A percentile compares a stretch with the other conserved stretches of the same genome.
Conservation (phyloP, 2,113 vertebrate species). For the Melanerpes aurifrons region DNA sequence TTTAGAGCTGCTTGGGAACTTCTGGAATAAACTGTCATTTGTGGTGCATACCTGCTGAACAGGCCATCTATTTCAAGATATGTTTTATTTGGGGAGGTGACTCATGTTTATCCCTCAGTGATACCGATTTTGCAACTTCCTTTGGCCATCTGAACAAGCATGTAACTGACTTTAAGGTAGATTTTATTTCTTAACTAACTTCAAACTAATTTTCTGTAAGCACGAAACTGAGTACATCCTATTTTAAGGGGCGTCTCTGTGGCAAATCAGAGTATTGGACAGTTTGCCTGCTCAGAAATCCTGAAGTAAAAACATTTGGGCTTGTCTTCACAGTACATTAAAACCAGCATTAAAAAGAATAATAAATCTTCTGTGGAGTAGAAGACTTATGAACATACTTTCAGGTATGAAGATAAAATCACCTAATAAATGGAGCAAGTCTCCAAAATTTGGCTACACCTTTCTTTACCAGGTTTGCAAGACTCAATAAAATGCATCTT, state of each 20-base stretch:
- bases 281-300: not conserved
- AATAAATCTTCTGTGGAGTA: not conserved
- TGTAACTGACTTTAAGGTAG: not conserved
- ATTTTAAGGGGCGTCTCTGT: not conserved
- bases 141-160: not conserved
- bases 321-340: not conserved
- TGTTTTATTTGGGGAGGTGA: not conserved
- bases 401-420: not conserved
- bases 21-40: not conserved
- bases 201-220: not conserved
- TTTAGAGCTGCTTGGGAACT: not conserved
- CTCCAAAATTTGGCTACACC: conserved; percentile 18
- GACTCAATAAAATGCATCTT: not conserved
- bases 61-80: not conserved
- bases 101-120: not conserved
- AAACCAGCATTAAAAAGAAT: not conserved
- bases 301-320: not conserved
- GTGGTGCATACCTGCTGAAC: not conserved
- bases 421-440: conserved; percentile 6
- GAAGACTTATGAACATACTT: not conserved
- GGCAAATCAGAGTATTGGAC: not conserved
- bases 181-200: not conserved
- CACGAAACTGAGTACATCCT: not conserved
- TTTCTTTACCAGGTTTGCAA: conserved; percentile 34
- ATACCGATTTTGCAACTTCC: not conserved